Base-by-base conservation (phyloP, 35 echinoderm and acorn worm species). In the Holothuria glaberrima region DNA sequence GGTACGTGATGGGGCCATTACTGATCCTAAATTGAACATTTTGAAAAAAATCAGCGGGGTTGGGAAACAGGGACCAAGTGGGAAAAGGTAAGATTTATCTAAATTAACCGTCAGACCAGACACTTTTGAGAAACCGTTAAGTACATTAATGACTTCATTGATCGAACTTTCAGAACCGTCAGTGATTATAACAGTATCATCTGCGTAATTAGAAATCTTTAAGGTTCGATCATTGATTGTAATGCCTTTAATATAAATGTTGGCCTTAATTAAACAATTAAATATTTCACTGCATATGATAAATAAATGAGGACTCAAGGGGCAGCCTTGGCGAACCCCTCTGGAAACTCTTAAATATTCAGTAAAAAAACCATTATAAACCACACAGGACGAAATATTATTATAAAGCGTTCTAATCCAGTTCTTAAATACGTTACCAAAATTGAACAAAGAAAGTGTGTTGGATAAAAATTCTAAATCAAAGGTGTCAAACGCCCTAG, bases 381-480 rank as follows among this genome's bases (percentile, higher is more conserved):
- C 26, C 9, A 81, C 48, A 48, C 76, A 81, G 1, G 32, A 44
- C 33, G 32, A 36, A 48, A 56, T 81, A 81, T 81, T 48, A 22
- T 18, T 38, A 45, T 81, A 48, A 41, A 81, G 48, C 26, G 35
- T 44, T 48, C 45, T 81, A 3, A 81, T 81, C 19, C 5, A 34
- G 18, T 81, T 81, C 21, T 27, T 45, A 27, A 81, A 81, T 16
- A 41, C 32, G 18, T 44, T 44, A 44, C 76, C 48, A 81, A 81
- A 45, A 17, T 75, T 75, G 6, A 41, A 29, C 24, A 19, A 4
- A 7, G 20, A 31, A 31, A 75, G 35, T 7, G 36, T 41, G 36
- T 41, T 41, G 36, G 2, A 41, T 41, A 41, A 41, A 7, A 41
- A 41, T 7, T 41, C 36, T 41, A 41, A 7, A 41, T 41, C 36